A percentile compares a stretch with the other conserved stretches of the same genome.
These are phyloP conservation scores for Drosophila gaucha DNA, from an alignment of 2,888 invertebrate species.

Conservation along the genomic window DNA sequence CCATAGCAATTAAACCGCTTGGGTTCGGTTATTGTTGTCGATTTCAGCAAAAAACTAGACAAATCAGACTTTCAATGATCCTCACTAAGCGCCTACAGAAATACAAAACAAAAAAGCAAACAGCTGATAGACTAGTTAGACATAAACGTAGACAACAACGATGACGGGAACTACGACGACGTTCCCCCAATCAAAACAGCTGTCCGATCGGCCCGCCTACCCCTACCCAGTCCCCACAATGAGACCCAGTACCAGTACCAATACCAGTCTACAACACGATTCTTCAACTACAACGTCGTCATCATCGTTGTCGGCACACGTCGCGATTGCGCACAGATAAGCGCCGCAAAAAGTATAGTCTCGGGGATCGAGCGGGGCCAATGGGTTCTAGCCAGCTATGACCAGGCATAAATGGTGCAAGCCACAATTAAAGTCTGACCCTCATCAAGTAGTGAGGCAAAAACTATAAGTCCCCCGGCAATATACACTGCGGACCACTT, in stretches of 20 bases:
- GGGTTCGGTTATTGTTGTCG: conserved; percentile 13
- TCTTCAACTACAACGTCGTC: neutral
- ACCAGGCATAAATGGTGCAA: conserved; percentile 1
- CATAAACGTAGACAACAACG: conserved; percentile 11
- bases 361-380: neutral
- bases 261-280: neutral
- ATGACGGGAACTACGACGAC: conserved; percentile 3
- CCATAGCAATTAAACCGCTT: conserved; percentile 17
- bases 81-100: conserved; percentile 1
- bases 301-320: conserved; percentile 15
- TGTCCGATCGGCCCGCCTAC: neutral
- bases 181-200: conserved; percentile 23
- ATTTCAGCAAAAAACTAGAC: conserved; percentile 20
- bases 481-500: conserved; percentile 17
- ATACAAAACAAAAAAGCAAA: conserved; percentile 1
- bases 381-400: neutral
- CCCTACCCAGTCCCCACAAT: neutral
- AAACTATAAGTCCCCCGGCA: conserved; percentile 10
- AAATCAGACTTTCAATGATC: conserved; percentile 17
- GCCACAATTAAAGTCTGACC: conserved; percentile 28
- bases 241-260: neutral
- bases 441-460: conserved; percentile 32
- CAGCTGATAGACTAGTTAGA: conserved; percentile 30
- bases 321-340: conserved; percentile 36
- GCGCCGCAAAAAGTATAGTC: conserved; percentile 17